These are phyloP conservation scores for Lepidotrigona ventralis DNA, from an alignment of 1,140 invertebrate species.

Conservation along the genomic window DNA sequence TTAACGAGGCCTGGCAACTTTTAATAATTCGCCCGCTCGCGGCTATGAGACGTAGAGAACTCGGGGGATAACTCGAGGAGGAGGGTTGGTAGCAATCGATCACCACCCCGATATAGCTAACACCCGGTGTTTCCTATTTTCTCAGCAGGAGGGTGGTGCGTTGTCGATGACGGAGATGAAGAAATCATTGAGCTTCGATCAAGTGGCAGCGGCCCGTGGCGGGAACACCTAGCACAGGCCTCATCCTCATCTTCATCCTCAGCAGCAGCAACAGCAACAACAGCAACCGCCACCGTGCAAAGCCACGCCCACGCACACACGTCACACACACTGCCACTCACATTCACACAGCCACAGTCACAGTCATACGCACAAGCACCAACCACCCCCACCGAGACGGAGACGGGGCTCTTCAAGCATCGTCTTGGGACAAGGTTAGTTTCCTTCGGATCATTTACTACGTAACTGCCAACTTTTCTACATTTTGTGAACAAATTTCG, in stretches of 20 bases:
- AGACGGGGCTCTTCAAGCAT: constrained; percentile 78
- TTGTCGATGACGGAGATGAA: constrained; percentile 83
- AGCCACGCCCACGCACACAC: constrained; percentile 76
- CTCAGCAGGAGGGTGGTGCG: constrained; percentile 81
- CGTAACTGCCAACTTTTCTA: too few relatives aligned
- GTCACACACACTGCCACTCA: constrained; percentile 78
- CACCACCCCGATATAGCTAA: constrained; percentile 59
- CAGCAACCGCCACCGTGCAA: constrained; percentile 70
- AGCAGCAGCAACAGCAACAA: constrained; percentile 63
- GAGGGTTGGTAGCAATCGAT: neutral
- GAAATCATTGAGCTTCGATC: constrained; percentile 82
- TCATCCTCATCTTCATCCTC: constrained; percentile 73
- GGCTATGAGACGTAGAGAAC: neutral
- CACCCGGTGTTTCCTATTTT: constrained; percentile 46
- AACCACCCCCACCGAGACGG: constrained; percentile 72
- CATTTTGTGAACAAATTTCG: too few relatives aligned
- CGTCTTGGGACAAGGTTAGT: constrained; percentile 76
- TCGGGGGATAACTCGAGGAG: too few relatives aligned
- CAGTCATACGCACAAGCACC: constrained; percentile 79
- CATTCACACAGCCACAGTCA: constrained; percentile 79
- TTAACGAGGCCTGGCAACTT: constrained; percentile 56
- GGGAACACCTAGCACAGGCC: constrained; percentile 80
- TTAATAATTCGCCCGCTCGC: constrained; percentile 50
- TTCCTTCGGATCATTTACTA: neutral
- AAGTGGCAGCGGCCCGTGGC: constrained; percentile 74